phyloP scores from a whole-genome alignment of 2,888 invertebrate genomes.

The Nycteola revayana region DNA sequence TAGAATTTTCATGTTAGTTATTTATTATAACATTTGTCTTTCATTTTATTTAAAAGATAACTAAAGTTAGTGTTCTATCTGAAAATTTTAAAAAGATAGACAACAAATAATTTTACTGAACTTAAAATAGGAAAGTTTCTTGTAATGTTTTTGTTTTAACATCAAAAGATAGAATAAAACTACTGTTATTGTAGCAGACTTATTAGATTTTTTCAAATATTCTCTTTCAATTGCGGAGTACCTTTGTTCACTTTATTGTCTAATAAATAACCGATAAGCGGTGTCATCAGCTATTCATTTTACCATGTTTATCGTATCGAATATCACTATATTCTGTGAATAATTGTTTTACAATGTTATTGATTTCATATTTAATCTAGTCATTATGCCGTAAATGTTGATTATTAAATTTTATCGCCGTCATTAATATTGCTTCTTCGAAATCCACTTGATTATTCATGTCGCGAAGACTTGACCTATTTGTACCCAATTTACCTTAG shows the following conservation, averaged over 20 bases:
- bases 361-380: conserved; percentile 37
- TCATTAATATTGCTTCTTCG: conserved; percentile 31
- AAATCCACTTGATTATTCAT: conserved; percentile 32
- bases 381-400: conserved; percentile 23
- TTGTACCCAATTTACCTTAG: conserved; percentile 29
- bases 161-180: neutral
- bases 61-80: no score
- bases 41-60: no score
- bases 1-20: no score
- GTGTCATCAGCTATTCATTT: conserved; percentile 34
- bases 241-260: no score
- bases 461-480: conserved; percentile 24
- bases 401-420: conserved; percentile 34
- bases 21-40: no score
- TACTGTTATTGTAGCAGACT: no score
- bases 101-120: no score
- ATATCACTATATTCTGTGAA: conserved; percentile 31
- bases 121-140: no score
- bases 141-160: neutral
- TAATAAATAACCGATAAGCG: conserved; percentile 41
- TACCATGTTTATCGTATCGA: conserved; percentile 29
- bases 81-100: no score
- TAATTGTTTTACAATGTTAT: conserved; percentile 33
- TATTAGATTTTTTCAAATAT: conserved; percentile 10
- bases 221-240: conserved; percentile 12